Percentiles rank a stretch among this genome's conserved stretches.
Evolutionary conservation across 2,888 invertebrate species (phyloP).

Genomic region (Pseudanteris insignis): DNA sequence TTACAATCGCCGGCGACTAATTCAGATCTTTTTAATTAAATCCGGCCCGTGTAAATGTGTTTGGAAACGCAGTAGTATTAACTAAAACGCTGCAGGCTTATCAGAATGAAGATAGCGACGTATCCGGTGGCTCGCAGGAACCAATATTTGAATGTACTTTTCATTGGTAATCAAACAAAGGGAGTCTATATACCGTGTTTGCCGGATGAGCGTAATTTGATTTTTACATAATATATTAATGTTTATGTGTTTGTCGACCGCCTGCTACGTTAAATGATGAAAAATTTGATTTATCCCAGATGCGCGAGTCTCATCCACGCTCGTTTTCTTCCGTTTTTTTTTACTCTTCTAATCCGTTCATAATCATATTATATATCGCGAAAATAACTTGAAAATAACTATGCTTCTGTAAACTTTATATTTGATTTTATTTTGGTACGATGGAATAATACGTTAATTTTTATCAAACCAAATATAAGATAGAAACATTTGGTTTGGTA

Average conservation of each 20-base stretch:
- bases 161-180: constrained; percentile 52
- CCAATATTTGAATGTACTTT: constrained; percentile 58
- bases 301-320: not conserved
- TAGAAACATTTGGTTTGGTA: too few relatives aligned
- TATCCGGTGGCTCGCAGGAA: constrained; percentile 49
- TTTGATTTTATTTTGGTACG: too few relatives aligned
- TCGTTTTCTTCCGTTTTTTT: too few relatives aligned
- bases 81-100: constrained; percentile 45
- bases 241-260: constrained; percentile 42
- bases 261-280: constrained; percentile 27
- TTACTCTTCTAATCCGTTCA: too few relatives aligned
- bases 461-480: too few relatives aligned
- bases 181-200: constrained; percentile 56
- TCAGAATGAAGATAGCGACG: constrained; percentile 52
- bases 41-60: constrained; percentile 38
- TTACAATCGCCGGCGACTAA: constrained; percentile 39
- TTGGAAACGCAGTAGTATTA: constrained; percentile 51
- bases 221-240: constrained; percentile 50
- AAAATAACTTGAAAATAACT: too few relatives aligned
- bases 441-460: too few relatives aligned
- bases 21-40: constrained; percentile 49
- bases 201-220: constrained; percentile 56
- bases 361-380: too few relatives aligned
- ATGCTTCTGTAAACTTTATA: too few relatives aligned
- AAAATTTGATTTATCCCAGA: constrained; percentile 27